Evolutionary conservation across 92 coral and sea anemone species (phyloP), one percentile per base, ranked within the genome.

Genomic region (Epizoanthus stellaris): DNA sequence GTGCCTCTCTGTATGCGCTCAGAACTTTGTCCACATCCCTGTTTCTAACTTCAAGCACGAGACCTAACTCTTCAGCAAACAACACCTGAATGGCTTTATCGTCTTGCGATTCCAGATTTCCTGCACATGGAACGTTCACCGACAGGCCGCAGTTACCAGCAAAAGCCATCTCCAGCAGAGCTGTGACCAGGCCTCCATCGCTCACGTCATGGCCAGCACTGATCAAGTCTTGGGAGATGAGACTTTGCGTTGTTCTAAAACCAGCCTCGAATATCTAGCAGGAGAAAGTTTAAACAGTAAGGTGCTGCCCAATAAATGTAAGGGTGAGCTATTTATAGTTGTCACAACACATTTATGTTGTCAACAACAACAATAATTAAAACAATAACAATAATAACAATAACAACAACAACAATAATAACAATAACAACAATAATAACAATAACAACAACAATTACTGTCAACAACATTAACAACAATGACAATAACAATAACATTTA

Each of bases 161-260:
- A 85, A 96, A 96, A 20, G 98, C 96, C 98, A 96, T 96, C 82
- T 96, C 98, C 70, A 96, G 72, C 10, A 94, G 85, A 15, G 98
- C 85, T 3, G 98, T 92, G 36, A 96, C 80, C 49, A 96, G 84
- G 6, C 98, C 98, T 8, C 98, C 98, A 65, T 96, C 98, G 77
- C 98, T 96, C 61, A 96, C 91, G 56, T 96, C 98, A 70, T 96
- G 98, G 34, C 98, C 98, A 70, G 98, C 91, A 40, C 91, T 60
- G 63, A 96, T 85, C 42, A 90, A 67, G 43, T 86, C 85, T 64
- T 91, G 80, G 39, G 91, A 90, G 76, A 96, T 72, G 49, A 96
- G 94, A 47, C 89, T 90, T 82, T 96, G 98, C 1, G 98, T 96
- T 63, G 92, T 88, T 40, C 91, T 86, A 73, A 94, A 94, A 3